These are phyloP conservation scores for Callionymus lyra DNA, from an alignment of 2,113 vertebrate species.

Conservation along the genomic window DNA sequence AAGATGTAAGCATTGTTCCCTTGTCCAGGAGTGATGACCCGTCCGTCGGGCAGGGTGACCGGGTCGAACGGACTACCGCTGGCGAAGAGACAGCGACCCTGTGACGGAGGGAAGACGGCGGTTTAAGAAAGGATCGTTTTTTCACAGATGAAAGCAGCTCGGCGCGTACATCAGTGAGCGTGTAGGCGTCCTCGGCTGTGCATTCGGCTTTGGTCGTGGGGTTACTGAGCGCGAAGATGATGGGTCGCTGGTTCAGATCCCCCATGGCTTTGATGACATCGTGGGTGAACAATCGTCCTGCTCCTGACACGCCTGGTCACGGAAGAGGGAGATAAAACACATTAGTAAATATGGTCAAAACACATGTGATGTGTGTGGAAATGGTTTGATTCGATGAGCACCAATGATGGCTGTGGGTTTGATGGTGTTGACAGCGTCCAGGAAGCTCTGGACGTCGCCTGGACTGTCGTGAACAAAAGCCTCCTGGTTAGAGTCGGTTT, in stretches of 20 bases:
- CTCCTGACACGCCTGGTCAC: slow-evolving; percentile 86
- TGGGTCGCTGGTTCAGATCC: slow-evolving; percentile 77
- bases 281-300: slow-evolving; percentile 81
- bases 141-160: background rate
- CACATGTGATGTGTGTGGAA: no score
- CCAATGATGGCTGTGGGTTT: slow-evolving; percentile 88
- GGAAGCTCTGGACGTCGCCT: slow-evolving; percentile 71
- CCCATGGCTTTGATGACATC: slow-evolving; percentile 83
- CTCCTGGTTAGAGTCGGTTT: slow-evolving; percentile 78
- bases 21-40: slow-evolving; percentile 81
- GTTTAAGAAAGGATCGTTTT: no score
- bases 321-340: background rate
- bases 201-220: slow-evolving; percentile 89
- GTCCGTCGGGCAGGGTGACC: slow-evolving; percentile 78
- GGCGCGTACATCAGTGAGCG: slow-evolving; percentile 71
- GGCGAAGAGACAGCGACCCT: slow-evolving; percentile 93
- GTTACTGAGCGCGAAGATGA: slow-evolving; percentile 94
- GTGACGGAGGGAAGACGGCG: background rate
- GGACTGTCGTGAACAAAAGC: slow-evolving; percentile 75
- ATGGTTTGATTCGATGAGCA: slow-evolving; percentile 35
- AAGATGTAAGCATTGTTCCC: slow-evolving; percentile 97
- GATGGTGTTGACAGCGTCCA: slow-evolving; percentile 84
- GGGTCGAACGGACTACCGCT: slow-evolving; percentile 89
- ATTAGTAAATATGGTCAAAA: no score
- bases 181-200: slow-evolving; percentile 90